These are phyloP conservation scores for Magallana gigas DNA, from an alignment of 1,140 invertebrate genomes.

Conservation along the genomic window DNA sequence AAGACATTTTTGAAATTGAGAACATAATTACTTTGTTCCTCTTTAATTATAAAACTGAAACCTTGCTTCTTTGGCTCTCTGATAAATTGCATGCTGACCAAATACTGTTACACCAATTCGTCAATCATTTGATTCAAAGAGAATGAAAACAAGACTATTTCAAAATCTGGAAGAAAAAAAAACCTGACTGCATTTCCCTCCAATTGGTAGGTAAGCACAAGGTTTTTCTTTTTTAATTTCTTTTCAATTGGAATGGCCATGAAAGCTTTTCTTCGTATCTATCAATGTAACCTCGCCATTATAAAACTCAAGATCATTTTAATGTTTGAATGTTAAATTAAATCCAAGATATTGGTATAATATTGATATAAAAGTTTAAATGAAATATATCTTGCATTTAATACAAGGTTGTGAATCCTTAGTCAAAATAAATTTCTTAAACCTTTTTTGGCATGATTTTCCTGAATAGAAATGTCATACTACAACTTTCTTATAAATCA, in stretches of 20 bases:
- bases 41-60: conserved; percentile 8
- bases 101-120: neutral
- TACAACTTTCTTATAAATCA: conserved; percentile 6
- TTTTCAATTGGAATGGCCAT: conserved; percentile 18
- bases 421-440: conserved; percentile 2
- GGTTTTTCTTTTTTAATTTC: neutral
- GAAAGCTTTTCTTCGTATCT: conserved; percentile 9
- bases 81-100: neutral
- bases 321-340: conserved; percentile 22
- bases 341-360: conserved; percentile 23
- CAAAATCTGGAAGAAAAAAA: neutral
- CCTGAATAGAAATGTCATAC: neutral
- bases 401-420: conserved; percentile 2
- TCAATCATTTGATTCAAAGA: neutral
- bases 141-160: neutral
- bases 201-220: conserved; percentile 13
- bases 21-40: conserved; percentile 26
- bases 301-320: neutral
- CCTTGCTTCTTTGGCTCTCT: neutral
- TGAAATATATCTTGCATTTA: conserved; percentile 4
- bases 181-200: neutral
- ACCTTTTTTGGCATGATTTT: conserved; percentile 10
- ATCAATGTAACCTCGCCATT: neutral
- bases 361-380: neutral
- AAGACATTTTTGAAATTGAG: conserved; percentile 1